phyloP scores from a whole-genome alignment of 1,140 invertebrate genomes.

The Cecropterus lyciades region DNA sequence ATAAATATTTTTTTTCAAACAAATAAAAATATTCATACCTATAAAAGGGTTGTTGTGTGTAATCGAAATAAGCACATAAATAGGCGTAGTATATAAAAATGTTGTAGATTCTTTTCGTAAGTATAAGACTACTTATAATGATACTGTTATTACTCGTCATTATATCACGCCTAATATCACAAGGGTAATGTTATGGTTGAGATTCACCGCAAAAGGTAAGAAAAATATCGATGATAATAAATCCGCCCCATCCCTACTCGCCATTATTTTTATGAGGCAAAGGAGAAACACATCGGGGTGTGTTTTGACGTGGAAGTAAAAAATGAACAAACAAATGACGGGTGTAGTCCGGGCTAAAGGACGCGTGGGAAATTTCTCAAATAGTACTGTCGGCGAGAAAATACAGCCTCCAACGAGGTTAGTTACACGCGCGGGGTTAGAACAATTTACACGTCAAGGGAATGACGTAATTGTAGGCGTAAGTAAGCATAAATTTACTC shows the following conservation, averaged over 20 bases:
- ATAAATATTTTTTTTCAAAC: too few species aligned
- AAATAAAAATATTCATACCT: too few species aligned
- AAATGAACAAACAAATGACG: slow-evolving; percentile 46
- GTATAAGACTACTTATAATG: too few species aligned
- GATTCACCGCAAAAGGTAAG: slow-evolving; percentile 23
- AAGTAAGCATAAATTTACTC: too few species aligned
- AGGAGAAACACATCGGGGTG: slow-evolving; percentile 44
- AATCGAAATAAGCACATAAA: too few species aligned
- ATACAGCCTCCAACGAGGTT: slow-evolving; percentile 3
- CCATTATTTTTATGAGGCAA: slow-evolving; percentile 45
- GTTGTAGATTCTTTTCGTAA: too few species aligned
- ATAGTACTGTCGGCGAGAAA: slow-evolving; percentile 24
- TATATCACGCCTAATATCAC: slow-evolving; percentile 11
- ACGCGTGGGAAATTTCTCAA: slow-evolving; percentile 46
- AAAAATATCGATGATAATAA: slow-evolving; percentile 33
- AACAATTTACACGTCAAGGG: not conserved
- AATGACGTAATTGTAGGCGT: too few species aligned
- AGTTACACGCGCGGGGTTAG: slow-evolving; percentile 3
- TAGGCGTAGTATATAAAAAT: not conserved
- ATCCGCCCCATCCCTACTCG: slow-evolving; percentile 25
- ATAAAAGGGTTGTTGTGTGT: too few species aligned
- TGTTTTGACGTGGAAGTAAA: slow-evolving; percentile 46
- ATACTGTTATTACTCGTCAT: not conserved
- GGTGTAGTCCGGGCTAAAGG: slow-evolving; percentile 32
- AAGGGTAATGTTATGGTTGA: slow-evolving; percentile 9